These are phyloP conservation scores for Chelonus formosanus DNA, from an alignment of 2,888 invertebrate species.

Conservation along the genomic window DNA sequence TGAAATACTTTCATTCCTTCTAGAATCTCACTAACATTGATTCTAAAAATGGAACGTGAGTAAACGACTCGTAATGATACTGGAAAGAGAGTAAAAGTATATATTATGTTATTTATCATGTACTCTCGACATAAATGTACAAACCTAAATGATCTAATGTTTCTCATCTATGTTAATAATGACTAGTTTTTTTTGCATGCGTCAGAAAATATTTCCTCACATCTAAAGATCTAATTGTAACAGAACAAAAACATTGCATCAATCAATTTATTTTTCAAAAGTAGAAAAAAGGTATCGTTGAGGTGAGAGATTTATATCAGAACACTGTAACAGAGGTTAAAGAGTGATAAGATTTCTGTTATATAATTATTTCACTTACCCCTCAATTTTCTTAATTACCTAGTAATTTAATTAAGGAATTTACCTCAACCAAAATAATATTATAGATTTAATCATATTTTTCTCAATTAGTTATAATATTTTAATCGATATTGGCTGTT, in stretches of 20 bases:
- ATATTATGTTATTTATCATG: constrained; percentile 14
- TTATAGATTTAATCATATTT: too few relatives aligned
- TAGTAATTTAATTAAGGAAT: too few relatives aligned
- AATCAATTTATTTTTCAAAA: neutral
- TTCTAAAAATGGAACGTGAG: constrained; percentile 35
- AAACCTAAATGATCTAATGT: constrained; percentile 19
- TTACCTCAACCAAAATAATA: too few relatives aligned
- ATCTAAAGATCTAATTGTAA: neutral
- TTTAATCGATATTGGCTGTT: too few relatives aligned
- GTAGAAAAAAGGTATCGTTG: neutral
- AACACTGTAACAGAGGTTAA: too few relatives aligned
- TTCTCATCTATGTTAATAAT: constrained; percentile 11
- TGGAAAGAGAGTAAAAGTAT: neutral
- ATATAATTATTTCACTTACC: too few relatives aligned
- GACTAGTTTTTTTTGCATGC: constrained; percentile 10
- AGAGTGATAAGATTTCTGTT: too few relatives aligned
- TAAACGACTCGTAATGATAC: constrained; percentile 25
- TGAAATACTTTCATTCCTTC: neutral
- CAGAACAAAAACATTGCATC: too few relatives aligned
- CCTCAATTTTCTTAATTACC: too few relatives aligned
- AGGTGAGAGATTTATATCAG: too few relatives aligned
- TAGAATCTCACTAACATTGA: constrained; percentile 15
- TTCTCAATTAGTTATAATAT: too few relatives aligned
- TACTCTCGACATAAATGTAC: constrained; percentile 11
- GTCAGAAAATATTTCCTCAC: neutral